Evolutionary conservation across 1,140 invertebrate species (phyloP).

Genomic region (Tetramorium parvispinum): DNA sequence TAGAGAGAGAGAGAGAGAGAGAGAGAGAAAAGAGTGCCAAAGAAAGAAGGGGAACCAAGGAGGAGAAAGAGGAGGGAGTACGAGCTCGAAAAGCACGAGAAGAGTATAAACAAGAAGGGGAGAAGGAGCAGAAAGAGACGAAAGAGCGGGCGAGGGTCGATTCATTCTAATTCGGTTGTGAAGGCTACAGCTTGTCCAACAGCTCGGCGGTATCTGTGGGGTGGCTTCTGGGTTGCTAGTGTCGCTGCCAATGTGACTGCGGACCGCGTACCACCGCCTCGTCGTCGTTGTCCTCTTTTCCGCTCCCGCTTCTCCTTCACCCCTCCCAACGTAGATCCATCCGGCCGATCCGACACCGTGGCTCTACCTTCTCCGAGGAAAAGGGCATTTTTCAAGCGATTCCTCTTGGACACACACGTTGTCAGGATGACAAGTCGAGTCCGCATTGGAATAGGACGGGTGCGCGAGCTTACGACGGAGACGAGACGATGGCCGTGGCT

Average conservation of each 20-base stretch:
- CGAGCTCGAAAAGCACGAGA: slow-evolving; percentile 39
- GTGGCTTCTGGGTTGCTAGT: slow-evolving; percentile 71
- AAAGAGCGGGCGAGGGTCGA: slow-evolving; percentile 79
- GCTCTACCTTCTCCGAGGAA: slow-evolving; percentile 56
- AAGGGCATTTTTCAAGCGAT: slow-evolving; percentile 71
- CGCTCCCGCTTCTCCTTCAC: slow-evolving; percentile 16
- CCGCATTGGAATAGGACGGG: slow-evolving; percentile 24
- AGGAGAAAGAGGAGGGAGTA: not conserved
- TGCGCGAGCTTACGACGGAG: not conserved
- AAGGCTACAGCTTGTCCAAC: slow-evolving; percentile 86
- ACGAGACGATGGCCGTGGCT: slow-evolving; percentile 27
- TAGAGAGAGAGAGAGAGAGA: not conserved
- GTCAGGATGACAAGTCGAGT: slow-evolving; percentile 51
- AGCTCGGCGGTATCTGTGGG: slow-evolving; percentile 80
- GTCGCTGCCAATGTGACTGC: slow-evolving; percentile 74
- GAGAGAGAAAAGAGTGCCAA: not conserved
- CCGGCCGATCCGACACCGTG: slow-evolving; percentile 41
- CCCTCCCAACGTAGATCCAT: slow-evolving; percentile 27
- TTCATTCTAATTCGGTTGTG: slow-evolving; percentile 85
- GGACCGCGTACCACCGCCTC: slow-evolving; percentile 63
- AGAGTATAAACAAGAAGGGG: slow-evolving; percentile 61
- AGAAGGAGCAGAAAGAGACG: slow-evolving; percentile 2
- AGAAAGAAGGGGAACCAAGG: not conserved
- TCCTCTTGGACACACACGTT: slow-evolving; percentile 55
- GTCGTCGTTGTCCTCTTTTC: slow-evolving; percentile 53